A percentile compares a stretch with the other conserved stretches of the same genome.
phyloP scores from a whole-genome alignment of 2,888 invertebrate species.

The Trissonchulus latispiculum region DNA sequence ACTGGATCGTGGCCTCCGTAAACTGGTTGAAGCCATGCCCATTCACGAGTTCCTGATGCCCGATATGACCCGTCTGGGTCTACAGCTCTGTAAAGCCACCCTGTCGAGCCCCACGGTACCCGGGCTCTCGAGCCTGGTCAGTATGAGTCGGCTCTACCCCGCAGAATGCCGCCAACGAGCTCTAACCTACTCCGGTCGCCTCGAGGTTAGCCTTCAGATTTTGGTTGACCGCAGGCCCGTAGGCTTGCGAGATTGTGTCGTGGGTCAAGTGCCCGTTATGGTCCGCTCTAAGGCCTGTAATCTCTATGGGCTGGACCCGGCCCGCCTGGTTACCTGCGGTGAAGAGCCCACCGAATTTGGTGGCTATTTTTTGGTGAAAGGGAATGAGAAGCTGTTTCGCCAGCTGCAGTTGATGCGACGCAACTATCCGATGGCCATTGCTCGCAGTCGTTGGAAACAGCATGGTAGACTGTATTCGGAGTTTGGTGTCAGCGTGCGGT shows the following conservation, averaged over 20 bases:
- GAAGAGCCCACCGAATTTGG: slow-evolving; percentile 62
- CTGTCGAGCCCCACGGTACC: neutral
- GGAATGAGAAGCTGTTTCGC: slow-evolving; percentile 75
- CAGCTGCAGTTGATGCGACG: slow-evolving; percentile 52
- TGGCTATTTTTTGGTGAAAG: slow-evolving; percentile 71
- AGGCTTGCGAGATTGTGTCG: slow-evolving; percentile 57
- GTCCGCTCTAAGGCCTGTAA: slow-evolving; percentile 76
- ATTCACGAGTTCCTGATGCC: neutral
- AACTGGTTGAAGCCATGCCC: slow-evolving; percentile 52
- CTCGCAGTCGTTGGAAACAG: slow-evolving; percentile 68
- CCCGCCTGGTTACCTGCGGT: slow-evolving; percentile 63
- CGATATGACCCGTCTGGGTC: neutral
- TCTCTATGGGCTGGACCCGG: slow-evolving; percentile 61
- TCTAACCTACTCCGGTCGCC: slow-evolving; percentile 68
- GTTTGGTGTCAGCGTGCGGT: slow-evolving; percentile 68
- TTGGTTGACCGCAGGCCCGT: slow-evolving; percentile 57
- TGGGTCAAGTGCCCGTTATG: slow-evolving; percentile 31
- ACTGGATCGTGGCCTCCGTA: slow-evolving; percentile 62
- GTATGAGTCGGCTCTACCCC: slow-evolving; percentile 55
- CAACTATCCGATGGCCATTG: slow-evolving; percentile 62
- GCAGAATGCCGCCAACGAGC: slow-evolving; percentile 76
- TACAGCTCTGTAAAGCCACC: neutral
- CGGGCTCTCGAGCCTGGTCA: neutral
- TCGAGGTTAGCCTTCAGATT: slow-evolving; percentile 60
- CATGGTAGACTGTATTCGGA: slow-evolving; percentile 77